Evolutionary conservation across 2,113 vertebrate genomes (phyloP).

Genomic region (Bubo blakistoni): DNA sequence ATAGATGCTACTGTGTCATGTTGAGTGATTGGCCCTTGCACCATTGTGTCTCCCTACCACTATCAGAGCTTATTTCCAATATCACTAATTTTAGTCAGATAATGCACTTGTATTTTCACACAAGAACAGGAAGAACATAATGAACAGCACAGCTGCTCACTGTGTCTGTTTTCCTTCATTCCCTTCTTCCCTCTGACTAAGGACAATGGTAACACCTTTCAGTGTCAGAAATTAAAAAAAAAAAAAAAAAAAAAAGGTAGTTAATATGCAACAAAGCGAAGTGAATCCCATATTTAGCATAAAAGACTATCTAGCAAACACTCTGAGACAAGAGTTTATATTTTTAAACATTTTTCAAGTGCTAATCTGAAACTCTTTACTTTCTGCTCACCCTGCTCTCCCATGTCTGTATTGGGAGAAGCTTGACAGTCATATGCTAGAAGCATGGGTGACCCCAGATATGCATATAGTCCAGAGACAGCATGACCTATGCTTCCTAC

Average conservation of each 20-base stretch:
- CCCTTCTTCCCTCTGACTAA: background rate
- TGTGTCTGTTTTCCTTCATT: background rate
- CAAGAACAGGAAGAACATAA: background rate
- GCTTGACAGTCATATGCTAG: background rate
- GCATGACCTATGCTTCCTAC: rapidly evolving
- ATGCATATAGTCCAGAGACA: background rate
- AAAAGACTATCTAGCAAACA: background rate
- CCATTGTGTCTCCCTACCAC: background rate
- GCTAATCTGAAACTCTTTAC: rapidly evolving
- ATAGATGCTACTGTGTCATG: background rate
- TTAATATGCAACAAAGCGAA: background rate
- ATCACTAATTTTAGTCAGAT: background rate
- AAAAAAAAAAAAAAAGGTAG: background rate
- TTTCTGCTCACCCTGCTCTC: background rate
- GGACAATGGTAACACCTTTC: background rate
- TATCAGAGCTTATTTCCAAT: background rate
- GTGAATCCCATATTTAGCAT: background rate
- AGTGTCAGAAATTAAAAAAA: background rate
- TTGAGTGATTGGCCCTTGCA: background rate
- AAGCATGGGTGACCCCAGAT: background rate
- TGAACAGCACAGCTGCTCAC: background rate
- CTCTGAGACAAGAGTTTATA: background rate
- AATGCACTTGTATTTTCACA: background rate
- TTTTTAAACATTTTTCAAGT: background rate
- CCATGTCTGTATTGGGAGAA: background rate